phyloP scores from a whole-genome alignment of 2,113 vertebrate species.

The Scomber scombrus region DNA sequence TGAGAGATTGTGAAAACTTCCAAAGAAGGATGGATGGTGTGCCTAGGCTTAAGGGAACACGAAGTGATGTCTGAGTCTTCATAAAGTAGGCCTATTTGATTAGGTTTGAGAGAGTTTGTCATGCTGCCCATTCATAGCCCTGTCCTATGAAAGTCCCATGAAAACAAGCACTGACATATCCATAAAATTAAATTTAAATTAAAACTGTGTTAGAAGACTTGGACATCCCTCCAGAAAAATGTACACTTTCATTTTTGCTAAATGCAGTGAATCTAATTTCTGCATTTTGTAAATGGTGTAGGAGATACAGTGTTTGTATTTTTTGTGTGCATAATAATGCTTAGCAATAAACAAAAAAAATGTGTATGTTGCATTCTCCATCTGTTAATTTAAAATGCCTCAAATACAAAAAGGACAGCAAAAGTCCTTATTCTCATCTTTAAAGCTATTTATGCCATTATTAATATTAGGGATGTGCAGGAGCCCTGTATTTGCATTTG shows the following conservation, averaged over 20 bases:
- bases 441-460: background rate
- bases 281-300: background rate
- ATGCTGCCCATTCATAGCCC: background rate
- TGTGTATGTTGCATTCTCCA: background rate
- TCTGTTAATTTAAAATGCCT: slow-evolving; percentile 1
- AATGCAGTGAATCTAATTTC: background rate
- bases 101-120: background rate
- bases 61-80: no score
- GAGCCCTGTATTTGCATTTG: no score
- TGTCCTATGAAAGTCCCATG: background rate
- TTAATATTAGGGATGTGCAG: background rate
- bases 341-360: background rate
- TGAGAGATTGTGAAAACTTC: slow-evolving; percentile 23
- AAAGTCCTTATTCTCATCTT: background rate
- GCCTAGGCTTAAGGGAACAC: no score
- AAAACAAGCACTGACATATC: background rate
- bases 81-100: no score
- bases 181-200: background rate
- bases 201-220: background rate
- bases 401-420: background rate
- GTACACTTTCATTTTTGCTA: background rate
- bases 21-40: background rate
- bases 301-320: background rate
- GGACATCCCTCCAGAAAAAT: background rate
- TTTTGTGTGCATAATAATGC: background rate